Evolutionary conservation across 2,797 vertebrate species (phyloP).

Genomic region (Betta splendens): DNA sequence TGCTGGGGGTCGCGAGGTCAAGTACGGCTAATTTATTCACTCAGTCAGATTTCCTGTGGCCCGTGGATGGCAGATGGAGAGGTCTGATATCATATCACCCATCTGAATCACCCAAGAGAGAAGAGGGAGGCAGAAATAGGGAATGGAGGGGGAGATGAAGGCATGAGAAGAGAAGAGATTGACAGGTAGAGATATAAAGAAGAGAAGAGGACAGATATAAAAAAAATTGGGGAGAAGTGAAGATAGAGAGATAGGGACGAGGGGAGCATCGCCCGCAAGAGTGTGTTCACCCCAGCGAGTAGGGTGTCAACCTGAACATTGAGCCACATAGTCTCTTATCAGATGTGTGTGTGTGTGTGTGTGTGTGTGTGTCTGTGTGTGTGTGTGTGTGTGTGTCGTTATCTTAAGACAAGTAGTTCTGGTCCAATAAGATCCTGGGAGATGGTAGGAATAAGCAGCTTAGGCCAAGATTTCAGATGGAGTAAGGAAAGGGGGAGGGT

Average conservation of each 20-base stretch:
- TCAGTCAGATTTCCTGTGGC: conserved; percentile 86
- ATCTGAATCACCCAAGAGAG: conserved; percentile 74
- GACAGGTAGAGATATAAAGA: conserved; percentile 58
- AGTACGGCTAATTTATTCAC: conserved; percentile 88
- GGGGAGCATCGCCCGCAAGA: conserved; percentile 41
- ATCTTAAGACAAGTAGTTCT: conserved; percentile 85
- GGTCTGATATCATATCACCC: conserved; percentile 83
- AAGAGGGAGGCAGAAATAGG: conserved; percentile 27
- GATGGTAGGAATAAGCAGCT: conserved; percentile 80
- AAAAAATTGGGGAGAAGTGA: conserved; percentile 70
- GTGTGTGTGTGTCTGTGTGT: too few relatives aligned
- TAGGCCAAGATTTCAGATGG: conserved; percentile 78
- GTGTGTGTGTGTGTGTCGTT: conserved; percentile 68
- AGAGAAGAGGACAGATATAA: conserved; percentile 55
- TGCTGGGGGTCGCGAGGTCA: conserved; percentile 80
- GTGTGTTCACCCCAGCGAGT: conserved; percentile 55
- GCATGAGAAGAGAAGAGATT: conserved; percentile 63
- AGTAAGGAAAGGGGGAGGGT: conserved; percentile 44
- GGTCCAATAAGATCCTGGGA: conserved; percentile 79
- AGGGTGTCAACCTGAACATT: conserved; percentile 67
- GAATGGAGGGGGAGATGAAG: conserved; percentile 38
- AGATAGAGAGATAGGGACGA: conserved; percentile 60
- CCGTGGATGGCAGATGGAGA: conserved; percentile 81
- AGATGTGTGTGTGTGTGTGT: conserved; percentile 59
- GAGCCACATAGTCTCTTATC: conserved; percentile 77